phyloP scores from a whole-genome alignment of 1,140 invertebrate genomes.

The Drosophila truncata region DNA sequence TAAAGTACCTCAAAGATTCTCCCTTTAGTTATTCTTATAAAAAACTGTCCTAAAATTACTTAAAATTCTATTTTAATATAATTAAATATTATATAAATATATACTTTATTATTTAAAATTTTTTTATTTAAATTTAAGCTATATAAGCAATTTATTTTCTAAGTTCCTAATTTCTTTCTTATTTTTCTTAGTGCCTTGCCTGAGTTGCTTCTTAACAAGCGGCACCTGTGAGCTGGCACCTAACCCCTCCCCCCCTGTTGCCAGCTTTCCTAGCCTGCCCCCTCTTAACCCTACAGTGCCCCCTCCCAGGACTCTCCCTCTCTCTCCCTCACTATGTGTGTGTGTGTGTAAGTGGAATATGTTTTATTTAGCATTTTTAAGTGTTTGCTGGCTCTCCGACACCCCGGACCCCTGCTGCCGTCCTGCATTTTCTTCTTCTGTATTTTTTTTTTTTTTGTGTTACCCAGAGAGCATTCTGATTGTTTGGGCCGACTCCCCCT shows the following conservation, averaged over 20 bases:
- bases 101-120: background rate
- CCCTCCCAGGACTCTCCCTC: background rate
- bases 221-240: constrained; percentile 76
- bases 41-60: too few species aligned
- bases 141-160: background rate
- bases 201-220: constrained; percentile 73
- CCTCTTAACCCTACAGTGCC: constrained; percentile 5
- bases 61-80: too few species aligned
- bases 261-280: background rate
- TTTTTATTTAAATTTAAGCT: background rate
- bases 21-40: too few species aligned
- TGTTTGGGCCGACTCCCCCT: constrained; percentile 31
- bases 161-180: background rate
- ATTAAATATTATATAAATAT: background rate
- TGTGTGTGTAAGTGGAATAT: constrained; percentile 77
- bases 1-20: too few species aligned
- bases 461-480: constrained; percentile 37
- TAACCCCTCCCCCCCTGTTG: constrained; percentile 33
- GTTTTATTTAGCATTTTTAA: constrained; percentile 84
- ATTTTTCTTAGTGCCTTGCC: constrained; percentile 25
- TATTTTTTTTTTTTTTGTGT: background rate
- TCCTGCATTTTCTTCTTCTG: background rate
- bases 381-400: constrained; percentile 71
- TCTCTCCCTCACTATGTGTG: background rate
- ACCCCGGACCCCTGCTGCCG: constrained; percentile 15